These are phyloP conservation scores for Chromoteleia sp. DNA, from an alignment of 2,888 invertebrate genomes.

Conservation along the genomic window DNA sequence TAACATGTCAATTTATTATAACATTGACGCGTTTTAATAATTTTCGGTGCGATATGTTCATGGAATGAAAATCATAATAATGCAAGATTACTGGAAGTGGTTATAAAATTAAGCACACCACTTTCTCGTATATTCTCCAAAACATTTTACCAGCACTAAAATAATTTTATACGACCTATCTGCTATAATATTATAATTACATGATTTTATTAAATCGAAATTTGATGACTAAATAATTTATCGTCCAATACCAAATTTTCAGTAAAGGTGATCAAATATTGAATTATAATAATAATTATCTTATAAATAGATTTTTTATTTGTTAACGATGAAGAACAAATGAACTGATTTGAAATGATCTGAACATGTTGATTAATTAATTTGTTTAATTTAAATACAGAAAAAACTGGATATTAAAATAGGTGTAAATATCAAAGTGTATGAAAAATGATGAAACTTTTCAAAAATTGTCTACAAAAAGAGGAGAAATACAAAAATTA, in stretches of 20 bases:
- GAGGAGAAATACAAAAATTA: too few species aligned
- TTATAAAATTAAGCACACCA: conserved; percentile 14
- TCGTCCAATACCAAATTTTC: background rate
- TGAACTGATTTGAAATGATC: background rate
- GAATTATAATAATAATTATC: background rate
- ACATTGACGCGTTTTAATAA: conserved; percentile 29
- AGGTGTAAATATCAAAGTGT: too few species aligned
- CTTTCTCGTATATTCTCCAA: conserved; percentile 10
- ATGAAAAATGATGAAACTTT: too few species aligned
- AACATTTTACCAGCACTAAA: conserved; percentile 29
- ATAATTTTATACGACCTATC: conserved; percentile 32
- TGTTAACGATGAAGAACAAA: background rate
- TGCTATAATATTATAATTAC: conserved; percentile 19
- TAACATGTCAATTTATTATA: conserved; percentile 29
- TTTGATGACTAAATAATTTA: conserved; percentile 11
- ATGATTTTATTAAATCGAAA: conserved; percentile 24
- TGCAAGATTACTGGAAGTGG: conserved; percentile 39
- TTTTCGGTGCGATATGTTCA: conserved; percentile 7
- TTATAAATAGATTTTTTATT: background rate
- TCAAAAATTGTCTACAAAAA: too few species aligned
- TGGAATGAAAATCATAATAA: conserved; percentile 36
- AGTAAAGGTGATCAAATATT: background rate
- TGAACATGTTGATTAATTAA: too few species aligned
- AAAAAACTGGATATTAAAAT: too few species aligned
- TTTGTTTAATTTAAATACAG: too few species aligned